phyloP scores from a whole-genome alignment of 1,140 invertebrate genomes.

The Dendrolimus punctatus region DNA sequence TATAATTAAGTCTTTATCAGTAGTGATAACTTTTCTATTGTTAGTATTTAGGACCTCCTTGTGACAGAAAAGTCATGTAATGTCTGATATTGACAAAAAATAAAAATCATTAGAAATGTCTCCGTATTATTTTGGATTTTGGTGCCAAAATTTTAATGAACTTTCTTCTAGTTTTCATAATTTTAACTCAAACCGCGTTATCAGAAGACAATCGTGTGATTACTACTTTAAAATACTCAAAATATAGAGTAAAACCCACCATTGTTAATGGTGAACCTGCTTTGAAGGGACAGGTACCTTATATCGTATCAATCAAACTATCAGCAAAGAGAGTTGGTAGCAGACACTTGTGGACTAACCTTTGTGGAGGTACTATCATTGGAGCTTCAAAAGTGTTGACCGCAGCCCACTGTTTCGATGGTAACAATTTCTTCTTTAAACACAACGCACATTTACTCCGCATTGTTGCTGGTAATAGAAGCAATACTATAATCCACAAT shows the following conservation, averaged over 20 bases:
- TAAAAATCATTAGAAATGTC: neutral
- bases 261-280: conserved; percentile 16
- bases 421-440: conserved; percentile 27
- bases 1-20: no score
- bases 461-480: conserved; percentile 33
- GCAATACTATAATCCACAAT: conserved; percentile 23
- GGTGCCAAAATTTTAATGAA: conserved; percentile 4
- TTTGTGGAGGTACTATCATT: conserved; percentile 49
- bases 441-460: conserved; percentile 21
- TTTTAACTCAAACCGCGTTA: conserved; percentile 4
- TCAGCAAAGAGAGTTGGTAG: conserved; percentile 8
- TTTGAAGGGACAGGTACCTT: conserved; percentile 9
- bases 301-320: conserved; percentile 30
- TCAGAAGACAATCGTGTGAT: conserved; percentile 13
- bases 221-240: conserved; percentile 23
- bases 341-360: conserved; percentile 29
- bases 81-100: neutral
- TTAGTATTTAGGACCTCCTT: no score
- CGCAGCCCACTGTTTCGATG: conserved; percentile 49
- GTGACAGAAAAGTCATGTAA: neutral
- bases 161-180: conserved; percentile 2
- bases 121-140: no score
- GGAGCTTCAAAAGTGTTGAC: conserved; percentile 25
- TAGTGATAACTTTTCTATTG: no score
- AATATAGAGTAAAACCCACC: conserved; percentile 14